A percentile compares a stretch with the other conserved stretches of the same genome.
Conservation (phyloP, 2,113 vertebrate genomes). For the Corapipo altera region DNA sequence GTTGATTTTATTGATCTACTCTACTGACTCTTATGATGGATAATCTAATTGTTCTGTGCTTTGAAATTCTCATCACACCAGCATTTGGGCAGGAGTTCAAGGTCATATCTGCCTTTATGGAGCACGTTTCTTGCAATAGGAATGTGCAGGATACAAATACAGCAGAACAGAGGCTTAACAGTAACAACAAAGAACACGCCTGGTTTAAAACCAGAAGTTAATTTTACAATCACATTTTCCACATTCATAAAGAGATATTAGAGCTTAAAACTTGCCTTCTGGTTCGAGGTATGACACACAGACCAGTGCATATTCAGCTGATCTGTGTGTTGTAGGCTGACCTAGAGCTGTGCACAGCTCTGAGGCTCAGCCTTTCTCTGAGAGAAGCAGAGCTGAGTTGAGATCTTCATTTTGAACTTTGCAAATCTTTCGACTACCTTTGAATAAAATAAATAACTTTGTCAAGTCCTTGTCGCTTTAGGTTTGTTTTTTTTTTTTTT, state of each 20-base stretch:
- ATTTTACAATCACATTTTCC: neutral
- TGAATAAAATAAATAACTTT: neutral
- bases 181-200: neutral
- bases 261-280: neutral
- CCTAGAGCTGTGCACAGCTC: neutral
- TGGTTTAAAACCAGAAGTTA: neutral
- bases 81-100: neutral
- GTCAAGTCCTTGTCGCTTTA: neutral
- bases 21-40: neutral
- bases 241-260: neutral
- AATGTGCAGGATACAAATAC: too few relatives aligned
- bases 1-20: neutral
- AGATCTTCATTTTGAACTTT: neutral
- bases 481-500: neutral
- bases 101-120: neutral
- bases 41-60: neutral
- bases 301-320: neutral
- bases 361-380: neutral
- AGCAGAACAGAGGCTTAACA: neutral
- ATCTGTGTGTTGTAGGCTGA: fast-evolving
- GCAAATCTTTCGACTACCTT: neutral
- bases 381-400: neutral
- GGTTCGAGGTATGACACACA: neutral
- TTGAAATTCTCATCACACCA: neutral
- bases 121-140: neutral